Percentiles rank a stretch among this genome's conserved stretches.
Conservation (phyloP, 2,113 vertebrate species). For the Trinectes maculatus region DNA sequence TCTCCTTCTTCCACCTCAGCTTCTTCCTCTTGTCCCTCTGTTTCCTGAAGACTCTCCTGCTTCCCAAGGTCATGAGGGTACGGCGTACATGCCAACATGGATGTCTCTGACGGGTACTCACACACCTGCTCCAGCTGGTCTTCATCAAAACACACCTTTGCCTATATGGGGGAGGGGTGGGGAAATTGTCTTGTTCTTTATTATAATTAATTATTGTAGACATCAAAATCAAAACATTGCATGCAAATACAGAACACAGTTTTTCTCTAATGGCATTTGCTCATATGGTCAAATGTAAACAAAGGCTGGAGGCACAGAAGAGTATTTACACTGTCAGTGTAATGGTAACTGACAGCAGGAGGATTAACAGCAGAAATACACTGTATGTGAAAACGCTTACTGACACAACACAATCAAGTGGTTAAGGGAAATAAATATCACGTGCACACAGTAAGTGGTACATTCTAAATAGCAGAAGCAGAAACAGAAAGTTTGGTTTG, state of each 20-base stretch:
- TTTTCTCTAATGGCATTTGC: not conserved
- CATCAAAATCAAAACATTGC: not conserved
- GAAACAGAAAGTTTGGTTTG: constrained; percentile 14
- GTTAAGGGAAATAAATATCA: not conserved
- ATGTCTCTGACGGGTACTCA: constrained; percentile 80
- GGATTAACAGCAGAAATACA: constrained; percentile 51
- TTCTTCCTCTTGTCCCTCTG: constrained; percentile 41
- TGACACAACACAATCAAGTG: constrained; percentile 18
- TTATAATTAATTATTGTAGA: not conserved
- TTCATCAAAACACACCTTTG: constrained; percentile 80
- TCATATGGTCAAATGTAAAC: constrained; percentile 11
- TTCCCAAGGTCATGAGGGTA: constrained; percentile 30
- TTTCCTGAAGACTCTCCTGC: constrained; percentile 26
- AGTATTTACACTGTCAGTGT: constrained; percentile 41
- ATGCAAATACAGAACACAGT: too few relatives aligned
- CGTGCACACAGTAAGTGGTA: too few relatives aligned
- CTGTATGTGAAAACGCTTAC: constrained; percentile 6
- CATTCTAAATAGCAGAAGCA: not conserved
- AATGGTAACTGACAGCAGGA: constrained; percentile 57
- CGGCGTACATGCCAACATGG: constrained; percentile 48
- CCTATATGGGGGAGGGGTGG: constrained; percentile 48
- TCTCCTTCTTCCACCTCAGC: constrained; percentile 44
- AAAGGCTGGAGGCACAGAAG: not conserved
- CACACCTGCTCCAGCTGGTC: constrained; percentile 78
- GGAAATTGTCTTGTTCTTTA: not conserved